Percentiles rank a stretch among this genome's conserved stretches.
Conservation (phyloP, 2,888 invertebrate genomes). For the Chymomyza amoena region DNA sequence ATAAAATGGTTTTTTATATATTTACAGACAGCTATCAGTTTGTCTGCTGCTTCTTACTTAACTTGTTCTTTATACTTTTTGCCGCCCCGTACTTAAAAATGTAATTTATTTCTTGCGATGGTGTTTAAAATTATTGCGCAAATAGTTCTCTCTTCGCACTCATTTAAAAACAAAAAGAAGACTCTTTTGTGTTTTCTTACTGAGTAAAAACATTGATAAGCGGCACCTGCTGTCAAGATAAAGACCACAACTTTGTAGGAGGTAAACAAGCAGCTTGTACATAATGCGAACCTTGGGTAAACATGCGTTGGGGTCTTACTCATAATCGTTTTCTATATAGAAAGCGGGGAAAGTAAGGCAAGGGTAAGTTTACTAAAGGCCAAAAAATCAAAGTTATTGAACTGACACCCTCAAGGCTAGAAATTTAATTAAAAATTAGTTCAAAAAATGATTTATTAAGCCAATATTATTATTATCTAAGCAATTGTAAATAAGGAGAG, state of each 20-base stretch:
- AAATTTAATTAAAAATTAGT: background rate
- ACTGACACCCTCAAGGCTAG: background rate
- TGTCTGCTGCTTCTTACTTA: background rate
- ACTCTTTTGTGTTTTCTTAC: background rate
- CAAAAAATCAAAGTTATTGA: background rate
- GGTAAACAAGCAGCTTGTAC: background rate
- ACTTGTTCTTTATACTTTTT: background rate
- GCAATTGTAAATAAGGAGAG: background rate
- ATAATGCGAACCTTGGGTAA: background rate
- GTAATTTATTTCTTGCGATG: background rate
- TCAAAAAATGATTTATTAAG: background rate
- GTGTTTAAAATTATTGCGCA: constrained; percentile 5
- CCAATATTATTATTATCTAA: background rate
- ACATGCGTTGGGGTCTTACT: background rate
- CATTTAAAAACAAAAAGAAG: background rate
- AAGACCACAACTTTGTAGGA: background rate
- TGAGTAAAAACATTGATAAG: background rate
- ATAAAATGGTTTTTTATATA: background rate
- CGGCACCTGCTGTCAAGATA: background rate
- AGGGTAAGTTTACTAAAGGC: background rate
- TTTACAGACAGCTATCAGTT: background rate
- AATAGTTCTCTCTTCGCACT: background rate
- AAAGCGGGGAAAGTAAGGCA: background rate
- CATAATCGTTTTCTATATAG: background rate
- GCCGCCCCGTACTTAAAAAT: background rate